Conservation (phyloP, 1,140 invertebrate species). For the Drosophila navojoa region DNA sequence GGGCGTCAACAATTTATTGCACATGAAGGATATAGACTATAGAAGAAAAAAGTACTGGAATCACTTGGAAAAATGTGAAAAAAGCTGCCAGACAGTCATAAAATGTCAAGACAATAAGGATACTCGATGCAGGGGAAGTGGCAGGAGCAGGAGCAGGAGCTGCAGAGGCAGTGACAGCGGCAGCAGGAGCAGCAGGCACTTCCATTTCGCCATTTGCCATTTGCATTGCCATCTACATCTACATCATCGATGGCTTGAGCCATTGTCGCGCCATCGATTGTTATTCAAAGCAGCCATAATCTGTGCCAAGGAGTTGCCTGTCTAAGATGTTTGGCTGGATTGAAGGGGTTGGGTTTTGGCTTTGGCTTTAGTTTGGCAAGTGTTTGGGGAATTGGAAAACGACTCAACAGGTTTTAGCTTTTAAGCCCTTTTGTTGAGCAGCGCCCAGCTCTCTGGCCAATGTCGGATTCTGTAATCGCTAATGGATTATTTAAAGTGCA, state of each 20-base stretch:
- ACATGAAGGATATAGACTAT: conserved; percentile 6
- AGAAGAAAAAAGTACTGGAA: conserved; percentile 14
- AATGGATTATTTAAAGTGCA: conserved; percentile 80
- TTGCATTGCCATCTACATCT: conserved; percentile 51
- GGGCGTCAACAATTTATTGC: conserved; percentile 67
- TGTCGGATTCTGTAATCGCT: conserved; percentile 55
- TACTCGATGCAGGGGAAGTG: not conserved
- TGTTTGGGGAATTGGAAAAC: conserved; percentile 82
- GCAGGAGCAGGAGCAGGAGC: no score
- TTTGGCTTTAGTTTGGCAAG: conserved; percentile 77
- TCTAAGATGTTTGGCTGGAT: conserved; percentile 3
- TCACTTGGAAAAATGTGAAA: conserved; percentile 20
- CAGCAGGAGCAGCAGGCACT: conserved; percentile 31
- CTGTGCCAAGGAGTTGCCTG: conserved; percentile 58
- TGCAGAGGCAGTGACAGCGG: not conserved
- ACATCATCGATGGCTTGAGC: conserved; percentile 51
- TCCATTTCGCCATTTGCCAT: conserved; percentile 52
- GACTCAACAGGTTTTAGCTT: conserved; percentile 84
- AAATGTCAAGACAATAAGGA: conserved; percentile 63
- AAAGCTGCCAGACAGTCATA: conserved; percentile 66
- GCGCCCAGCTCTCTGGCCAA: conserved; percentile 30
- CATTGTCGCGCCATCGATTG: conserved; percentile 78
- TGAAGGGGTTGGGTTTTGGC: conserved; percentile 35
- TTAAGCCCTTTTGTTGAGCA: conserved; percentile 69
- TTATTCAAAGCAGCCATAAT: conserved; percentile 83